Base-by-base conservation (phyloP, 1,140 invertebrate genomes). In the Aleiodes sp. region DNA sequence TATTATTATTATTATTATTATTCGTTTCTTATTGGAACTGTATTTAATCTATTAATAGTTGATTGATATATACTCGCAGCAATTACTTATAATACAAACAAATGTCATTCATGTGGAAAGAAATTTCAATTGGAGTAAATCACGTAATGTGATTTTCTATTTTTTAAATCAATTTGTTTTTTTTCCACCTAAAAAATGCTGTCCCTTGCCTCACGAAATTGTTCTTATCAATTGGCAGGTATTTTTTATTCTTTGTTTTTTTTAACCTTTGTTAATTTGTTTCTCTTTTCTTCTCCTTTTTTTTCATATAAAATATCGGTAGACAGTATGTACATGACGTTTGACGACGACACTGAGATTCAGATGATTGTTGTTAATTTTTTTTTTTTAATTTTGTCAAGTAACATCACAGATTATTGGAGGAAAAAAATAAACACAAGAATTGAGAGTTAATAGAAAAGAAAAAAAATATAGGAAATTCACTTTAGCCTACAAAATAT, bases 291-390 rank as follows among this genome's bases (percentile, higher is more conserved):
- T 62, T 56, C 14, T 37, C 37, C 4, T 24, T 37, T 66, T 41
- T 4, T 16, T 37, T 56, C 33, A 10, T 63, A 56, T 28, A 61
- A 43, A 43, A 65, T 59, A 37, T 65, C 63, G 24, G 61, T 43
- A 73, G 31, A 41, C 28, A 68, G 39, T 72, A 72, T 72, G 33
- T 72, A 72, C 65, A 72, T 52, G 39, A 35, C 33, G 59, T 52
- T 19, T 46, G 46, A 57, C 65, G 56, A 66, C 43, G 33, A 63
- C 43, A 67, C 39, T 52, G 65, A 70, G 65, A 60, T 28, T 73
- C 57, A 67, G 70, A 46, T 71, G 73, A 75, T 75, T 75, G 71
- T 75, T 73, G 70, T 28, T 66, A 66, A 29, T 61, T 35, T 67
- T 62, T 16, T 21, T 66, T 24, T 63, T 68, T 67, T 68, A 66